phyloP scores from a whole-genome alignment of 2,797 vertebrate species.

The Cyclopterus lumpus region DNA sequence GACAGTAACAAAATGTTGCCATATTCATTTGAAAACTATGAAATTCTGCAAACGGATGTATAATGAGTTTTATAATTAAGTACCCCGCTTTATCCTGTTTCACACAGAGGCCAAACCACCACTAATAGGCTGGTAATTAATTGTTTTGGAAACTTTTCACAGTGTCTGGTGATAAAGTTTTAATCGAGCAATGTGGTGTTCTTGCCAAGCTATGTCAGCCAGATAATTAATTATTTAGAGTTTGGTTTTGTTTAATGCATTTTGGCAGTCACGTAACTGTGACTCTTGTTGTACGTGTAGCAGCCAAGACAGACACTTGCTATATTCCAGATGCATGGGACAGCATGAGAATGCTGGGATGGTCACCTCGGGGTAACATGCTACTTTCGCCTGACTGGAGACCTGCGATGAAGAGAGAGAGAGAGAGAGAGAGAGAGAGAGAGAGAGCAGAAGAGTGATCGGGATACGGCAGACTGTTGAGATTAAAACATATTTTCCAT shows the following conservation, averaged over 20 bases:
- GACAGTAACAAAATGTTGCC: conserved; percentile 9
- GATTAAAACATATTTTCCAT: conserved; percentile 22
- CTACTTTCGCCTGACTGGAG: conserved; percentile 57
- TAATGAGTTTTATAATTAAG: conserved; percentile 84
- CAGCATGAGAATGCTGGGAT: conserved; percentile 54
- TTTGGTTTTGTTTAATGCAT: conserved; percentile 75
- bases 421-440: conserved; percentile 14
- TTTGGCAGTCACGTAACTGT: conserved; percentile 65
- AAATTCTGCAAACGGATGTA: conserved; percentile 74
- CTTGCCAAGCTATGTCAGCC: conserved; percentile 62
- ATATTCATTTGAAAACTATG: conserved; percentile 69
- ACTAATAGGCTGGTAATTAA: conserved; percentile 79
- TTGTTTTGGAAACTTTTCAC: conserved; percentile 82
- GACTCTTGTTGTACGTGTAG: conserved; percentile 64
- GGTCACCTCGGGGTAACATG: conserved; percentile 75
- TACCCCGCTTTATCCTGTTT: conserved; percentile 77
- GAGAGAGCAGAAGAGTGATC: conserved; percentile 2
- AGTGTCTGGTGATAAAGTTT: conserved; percentile 78
- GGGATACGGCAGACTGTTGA: conserved; percentile 8
- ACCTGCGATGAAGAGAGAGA: conserved; percentile 8
- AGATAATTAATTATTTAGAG: conserved; percentile 75
- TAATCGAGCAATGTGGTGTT: conserved; percentile 69
- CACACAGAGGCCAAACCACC: conserved; percentile 67
- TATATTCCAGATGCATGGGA: conserved; percentile 68
- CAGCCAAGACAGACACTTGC: conserved; percentile 59